A percentile compares a stretch with the other conserved stretches of the same genome.
phyloP scores from a whole-genome alignment of 2,797 vertebrate species.

The Lepilemur septentrionalis region DNA sequence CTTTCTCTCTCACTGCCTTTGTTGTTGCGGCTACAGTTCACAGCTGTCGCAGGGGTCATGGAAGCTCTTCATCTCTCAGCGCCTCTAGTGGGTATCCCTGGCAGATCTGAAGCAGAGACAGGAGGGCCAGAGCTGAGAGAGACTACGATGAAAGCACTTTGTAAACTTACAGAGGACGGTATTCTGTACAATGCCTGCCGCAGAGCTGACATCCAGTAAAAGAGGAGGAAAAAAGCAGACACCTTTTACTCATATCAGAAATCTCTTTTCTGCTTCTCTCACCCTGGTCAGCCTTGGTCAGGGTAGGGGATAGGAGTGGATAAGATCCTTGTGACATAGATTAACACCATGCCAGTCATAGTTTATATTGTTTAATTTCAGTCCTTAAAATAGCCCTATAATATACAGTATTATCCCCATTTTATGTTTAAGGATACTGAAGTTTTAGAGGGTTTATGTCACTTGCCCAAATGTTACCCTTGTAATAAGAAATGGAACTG shows the following conservation, averaged over 20 bases:
- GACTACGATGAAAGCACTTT: background rate
- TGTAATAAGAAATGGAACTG: background rate
- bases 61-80: background rate
- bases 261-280: background rate
- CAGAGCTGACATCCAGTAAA: background rate
- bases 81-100: background rate
- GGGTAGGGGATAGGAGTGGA: background rate
- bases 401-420: background rate
- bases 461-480: background rate
- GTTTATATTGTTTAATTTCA: background rate
- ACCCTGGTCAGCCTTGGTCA: background rate
- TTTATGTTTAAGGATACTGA: constrained; percentile 1
- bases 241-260: background rate
- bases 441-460: constrained; percentile 28
- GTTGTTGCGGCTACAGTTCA: background rate
- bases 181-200: constrained; percentile 20
- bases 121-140: background rate
- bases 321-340: background rate
- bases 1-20: background rate
- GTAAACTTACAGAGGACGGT: background rate
- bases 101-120: background rate
- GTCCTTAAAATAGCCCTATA: background rate
- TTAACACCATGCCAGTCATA: background rate
- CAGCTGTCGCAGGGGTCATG: background rate
- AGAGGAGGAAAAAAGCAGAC: background rate